phyloP scores from a whole-genome alignment of 2,888 invertebrate species.

The Macaria notata region DNA sequence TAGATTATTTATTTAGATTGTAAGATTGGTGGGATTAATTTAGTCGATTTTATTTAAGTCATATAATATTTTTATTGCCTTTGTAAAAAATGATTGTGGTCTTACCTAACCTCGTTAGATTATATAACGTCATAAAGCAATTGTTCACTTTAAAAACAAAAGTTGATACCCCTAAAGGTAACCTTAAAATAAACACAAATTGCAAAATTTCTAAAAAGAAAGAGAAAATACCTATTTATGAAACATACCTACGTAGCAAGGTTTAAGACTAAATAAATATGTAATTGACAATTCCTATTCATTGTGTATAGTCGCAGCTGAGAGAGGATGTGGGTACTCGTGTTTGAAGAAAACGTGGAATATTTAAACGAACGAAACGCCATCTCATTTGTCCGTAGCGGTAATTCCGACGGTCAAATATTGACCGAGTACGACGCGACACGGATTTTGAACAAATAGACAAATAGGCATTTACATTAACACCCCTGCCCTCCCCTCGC shows the following conservation, averaged over 20 bases:
- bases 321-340: slow-evolving; percentile 26
- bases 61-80: no score
- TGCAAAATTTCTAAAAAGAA: slow-evolving; percentile 1
- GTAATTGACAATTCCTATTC: slow-evolving; percentile 30
- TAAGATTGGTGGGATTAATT: no score
- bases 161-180: no score
- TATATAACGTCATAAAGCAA: no score
- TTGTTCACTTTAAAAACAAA: no score
- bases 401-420: slow-evolving; percentile 76
- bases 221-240: slow-evolving; percentile 11
- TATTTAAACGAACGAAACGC: slow-evolving; percentile 53
- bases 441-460: slow-evolving; percentile 77
- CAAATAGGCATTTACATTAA: slow-evolving; percentile 77
- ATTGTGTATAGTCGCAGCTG: slow-evolving; percentile 22
- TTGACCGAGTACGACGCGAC: slow-evolving; percentile 77
- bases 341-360: slow-evolving; percentile 59
- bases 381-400: slow-evolving; percentile 74
- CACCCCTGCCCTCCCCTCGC: slow-evolving; percentile 47
- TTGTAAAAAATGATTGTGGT: no score
- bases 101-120: background rate
- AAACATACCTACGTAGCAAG: no score
- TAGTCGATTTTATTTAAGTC: no score
- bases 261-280: slow-evolving; percentile 20
- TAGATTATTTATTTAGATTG: no score
- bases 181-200: background rate